These are phyloP conservation scores for Hymenochirus boettgeri DNA, from an alignment of 2,113 vertebrate genomes.

Conservation along the genomic window DNA sequence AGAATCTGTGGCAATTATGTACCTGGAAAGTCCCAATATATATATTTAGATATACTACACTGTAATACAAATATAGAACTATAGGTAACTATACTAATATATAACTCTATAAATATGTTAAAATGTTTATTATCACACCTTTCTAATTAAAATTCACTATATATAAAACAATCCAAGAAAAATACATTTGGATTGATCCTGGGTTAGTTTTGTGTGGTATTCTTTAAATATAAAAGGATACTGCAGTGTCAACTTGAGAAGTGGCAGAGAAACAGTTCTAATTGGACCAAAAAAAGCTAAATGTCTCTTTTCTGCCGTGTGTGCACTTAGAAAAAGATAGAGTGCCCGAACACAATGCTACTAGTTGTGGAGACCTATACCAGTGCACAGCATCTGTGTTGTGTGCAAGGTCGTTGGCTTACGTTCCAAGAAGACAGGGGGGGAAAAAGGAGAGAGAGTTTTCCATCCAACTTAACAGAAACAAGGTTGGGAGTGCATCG, in stretches of 20 bases:
- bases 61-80: too few relatives aligned
- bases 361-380: slow-evolving; percentile 39
- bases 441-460: slow-evolving; percentile 25
- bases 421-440: slow-evolving; percentile 33
- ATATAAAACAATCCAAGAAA: too few relatives aligned
- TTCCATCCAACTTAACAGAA: slow-evolving; percentile 42
- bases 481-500: slow-evolving; percentile 42
- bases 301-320: slow-evolving; percentile 59
- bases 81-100: too few relatives aligned
- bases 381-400: slow-evolving; percentile 35
- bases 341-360: slow-evolving; percentile 48
- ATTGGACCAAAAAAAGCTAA: slow-evolving; percentile 67
- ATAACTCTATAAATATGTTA: too few relatives aligned
- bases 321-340: slow-evolving; percentile 49
- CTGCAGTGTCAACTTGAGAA: slow-evolving; percentile 63
- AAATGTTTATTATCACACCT: too few relatives aligned
- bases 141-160: too few relatives aligned
- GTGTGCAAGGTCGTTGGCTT: slow-evolving; percentile 43
- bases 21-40: too few relatives aligned
- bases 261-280: slow-evolving; percentile 68
- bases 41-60: too few relatives aligned
- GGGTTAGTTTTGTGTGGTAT: too few relatives aligned
- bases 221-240: too few relatives aligned
- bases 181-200: too few relatives aligned
- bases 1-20: too few relatives aligned